Evolutionary conservation across 2,888 invertebrate species (phyloP).

Genomic region (Caenorhabditis uteleia): DNA sequence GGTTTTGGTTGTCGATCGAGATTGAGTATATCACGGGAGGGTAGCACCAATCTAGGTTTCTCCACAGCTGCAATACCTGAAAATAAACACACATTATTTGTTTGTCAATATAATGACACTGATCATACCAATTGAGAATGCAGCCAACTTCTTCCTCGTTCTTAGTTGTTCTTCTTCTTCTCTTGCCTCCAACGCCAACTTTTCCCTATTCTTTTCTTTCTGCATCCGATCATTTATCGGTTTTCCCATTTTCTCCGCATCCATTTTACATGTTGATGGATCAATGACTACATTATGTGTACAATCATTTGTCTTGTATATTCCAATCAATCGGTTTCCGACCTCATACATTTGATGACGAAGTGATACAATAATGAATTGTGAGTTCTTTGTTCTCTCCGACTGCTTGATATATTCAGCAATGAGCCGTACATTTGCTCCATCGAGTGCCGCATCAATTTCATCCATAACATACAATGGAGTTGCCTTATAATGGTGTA

Average conservation of each 20-base stretch:
- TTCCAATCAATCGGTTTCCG: slow-evolving; percentile 88
- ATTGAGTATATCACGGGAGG: no score
- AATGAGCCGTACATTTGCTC: slow-evolving; percentile 96
- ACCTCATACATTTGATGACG: slow-evolving; percentile 97
- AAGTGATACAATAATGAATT: slow-evolving; percentile 95
- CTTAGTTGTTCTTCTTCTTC: no score
- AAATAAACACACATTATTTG: no score
- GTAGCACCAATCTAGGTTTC: no score
- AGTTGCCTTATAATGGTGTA: slow-evolving; percentile 95
- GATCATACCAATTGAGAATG: no score
- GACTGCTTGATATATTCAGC: slow-evolving; percentile 91
- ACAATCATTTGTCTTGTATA: slow-evolving; percentile 79
- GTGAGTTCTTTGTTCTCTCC: slow-evolving; percentile 80
- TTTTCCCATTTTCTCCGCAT: neutral
- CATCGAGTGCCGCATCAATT: slow-evolving; percentile 85
- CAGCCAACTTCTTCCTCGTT: no score
- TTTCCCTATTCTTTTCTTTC: neutral
- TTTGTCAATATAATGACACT: no score
- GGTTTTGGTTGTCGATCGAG: no score
- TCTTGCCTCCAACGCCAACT: no score
- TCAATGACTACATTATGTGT: slow-evolving; percentile 12
- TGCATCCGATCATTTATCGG: neutral
- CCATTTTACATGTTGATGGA: neutral
- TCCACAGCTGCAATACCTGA: no score
- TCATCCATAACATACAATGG: slow-evolving; percentile 90